Evolutionary conservation across 35 echinoderm and acorn worm genomes (phyloP).

Genomic region (Apostichopus parvimensis): DNA sequence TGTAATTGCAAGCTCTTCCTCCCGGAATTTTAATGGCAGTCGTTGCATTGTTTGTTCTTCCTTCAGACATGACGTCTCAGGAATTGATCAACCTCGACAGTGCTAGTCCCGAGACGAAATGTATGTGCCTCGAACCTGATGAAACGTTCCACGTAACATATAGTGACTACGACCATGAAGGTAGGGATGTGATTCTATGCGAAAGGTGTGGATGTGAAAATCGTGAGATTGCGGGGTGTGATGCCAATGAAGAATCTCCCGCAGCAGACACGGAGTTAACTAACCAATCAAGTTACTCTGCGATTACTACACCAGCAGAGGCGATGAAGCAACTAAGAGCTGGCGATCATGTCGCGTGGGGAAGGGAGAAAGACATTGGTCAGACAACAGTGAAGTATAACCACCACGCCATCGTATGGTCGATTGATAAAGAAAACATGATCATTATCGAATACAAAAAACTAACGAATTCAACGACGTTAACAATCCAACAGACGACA

Average conservation of each 20-base stretch:
- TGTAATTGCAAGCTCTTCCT: no score
- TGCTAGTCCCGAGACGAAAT: background rate
- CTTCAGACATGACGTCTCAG: background rate
- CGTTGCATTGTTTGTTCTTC: no score
- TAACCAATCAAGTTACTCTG: background rate
- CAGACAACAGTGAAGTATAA: background rate
- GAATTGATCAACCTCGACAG: background rate
- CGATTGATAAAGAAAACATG: background rate
- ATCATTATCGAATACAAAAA: background rate
- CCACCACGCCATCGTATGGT: constrained; percentile 31
- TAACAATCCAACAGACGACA: background rate
- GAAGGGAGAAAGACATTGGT: no score
- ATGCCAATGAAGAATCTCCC: background rate
- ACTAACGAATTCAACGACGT: background rate
- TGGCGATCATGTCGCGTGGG: constrained; percentile 30
- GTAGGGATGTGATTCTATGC: background rate
- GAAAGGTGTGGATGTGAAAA: background rate
- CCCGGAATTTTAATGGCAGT: no score
- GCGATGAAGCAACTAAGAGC: background rate
- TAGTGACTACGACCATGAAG: background rate
- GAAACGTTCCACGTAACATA: accelerated
- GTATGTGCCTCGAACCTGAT: background rate
- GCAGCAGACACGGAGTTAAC: background rate
- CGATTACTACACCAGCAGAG: background rate
- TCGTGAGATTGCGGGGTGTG: background rate